Percentiles rank a stretch among this genome's conserved stretches.
Conservation (phyloP, 2,113 vertebrate genomes). For the Cololabis saira region DNA sequence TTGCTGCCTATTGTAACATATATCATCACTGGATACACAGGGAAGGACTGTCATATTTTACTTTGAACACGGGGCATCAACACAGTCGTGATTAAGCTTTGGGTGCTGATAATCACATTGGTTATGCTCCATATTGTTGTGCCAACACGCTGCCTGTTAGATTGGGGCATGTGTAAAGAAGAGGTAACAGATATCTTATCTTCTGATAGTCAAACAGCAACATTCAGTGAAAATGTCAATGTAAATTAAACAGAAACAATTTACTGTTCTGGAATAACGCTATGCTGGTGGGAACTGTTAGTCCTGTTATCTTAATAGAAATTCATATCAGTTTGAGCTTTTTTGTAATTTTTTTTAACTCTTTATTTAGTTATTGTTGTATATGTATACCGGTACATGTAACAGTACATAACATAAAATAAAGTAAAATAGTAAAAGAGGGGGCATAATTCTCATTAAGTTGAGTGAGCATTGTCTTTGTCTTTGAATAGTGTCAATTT, state of each 20-base stretch:
- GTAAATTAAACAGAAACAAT: constrained; percentile 5
- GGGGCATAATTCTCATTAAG: no score
- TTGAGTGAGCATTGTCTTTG: no score
- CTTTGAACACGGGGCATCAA: background rate
- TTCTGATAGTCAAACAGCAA: constrained; percentile 9
- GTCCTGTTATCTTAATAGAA: background rate
- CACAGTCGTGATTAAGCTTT: constrained; percentile 4
- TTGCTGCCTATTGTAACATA: constrained; percentile 2
- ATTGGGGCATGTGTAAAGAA: background rate
- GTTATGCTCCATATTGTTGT: constrained; percentile 1
- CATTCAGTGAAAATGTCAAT: background rate
- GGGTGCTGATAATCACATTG: constrained; percentile 1
- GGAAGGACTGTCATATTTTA: constrained; percentile 15
- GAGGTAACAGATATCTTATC: constrained; percentile 1
- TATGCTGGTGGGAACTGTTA: background rate
- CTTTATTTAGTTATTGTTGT: no score
- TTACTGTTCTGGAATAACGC: background rate
- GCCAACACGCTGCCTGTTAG: background rate
- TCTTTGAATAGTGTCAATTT: no score
- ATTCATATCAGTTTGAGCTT: background rate
- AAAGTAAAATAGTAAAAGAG: no score
- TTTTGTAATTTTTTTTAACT: no score
- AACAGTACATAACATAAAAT: no score
- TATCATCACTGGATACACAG: background rate
- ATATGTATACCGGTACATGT: no score